These are phyloP conservation scores for Betta splendens DNA, from an alignment of 2,797 vertebrate genomes.

Conservation along the genomic window DNA sequence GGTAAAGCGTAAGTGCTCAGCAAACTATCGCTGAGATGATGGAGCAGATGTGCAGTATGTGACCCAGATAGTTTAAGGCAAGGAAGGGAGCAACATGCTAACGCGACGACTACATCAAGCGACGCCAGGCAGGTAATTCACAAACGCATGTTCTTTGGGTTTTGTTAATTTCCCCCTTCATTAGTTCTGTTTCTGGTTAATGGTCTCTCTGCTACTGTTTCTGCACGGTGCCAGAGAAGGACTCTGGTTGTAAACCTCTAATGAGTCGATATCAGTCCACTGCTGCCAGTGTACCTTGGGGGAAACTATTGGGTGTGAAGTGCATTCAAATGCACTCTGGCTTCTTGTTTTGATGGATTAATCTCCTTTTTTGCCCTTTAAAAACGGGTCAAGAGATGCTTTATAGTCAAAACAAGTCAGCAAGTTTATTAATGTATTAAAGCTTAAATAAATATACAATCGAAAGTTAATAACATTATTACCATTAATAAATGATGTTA, in stretches of 20 bases:
- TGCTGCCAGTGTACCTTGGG: constrained; percentile 37
- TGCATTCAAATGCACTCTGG: constrained; percentile 37
- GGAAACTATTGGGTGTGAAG: constrained; percentile 24
- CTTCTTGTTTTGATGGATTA: constrained; percentile 35
- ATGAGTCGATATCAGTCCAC: constrained; percentile 61
- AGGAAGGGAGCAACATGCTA: constrained; percentile 37
- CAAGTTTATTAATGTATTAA: too few relatives aligned
- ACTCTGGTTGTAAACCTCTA: constrained; percentile 61
- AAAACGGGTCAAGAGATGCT: neutral
- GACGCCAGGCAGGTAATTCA: constrained; percentile 32
- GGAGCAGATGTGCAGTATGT: constrained; percentile 53
- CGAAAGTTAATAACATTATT: too few relatives aligned
- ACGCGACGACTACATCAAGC: constrained; percentile 36
- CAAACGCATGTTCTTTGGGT: constrained; percentile 54
- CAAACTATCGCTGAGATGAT: constrained; percentile 30
- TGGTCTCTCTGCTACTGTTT: constrained; percentile 57
- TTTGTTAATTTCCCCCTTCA: constrained; percentile 76
- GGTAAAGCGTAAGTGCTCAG: constrained; percentile 28
- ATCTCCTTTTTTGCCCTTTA: constrained; percentile 6
- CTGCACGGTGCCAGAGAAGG: constrained; percentile 56
- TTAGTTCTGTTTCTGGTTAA: constrained; percentile 72
- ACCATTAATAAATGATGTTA: too few relatives aligned
- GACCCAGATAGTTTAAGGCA: constrained; percentile 63
- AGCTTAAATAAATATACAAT: too few relatives aligned
- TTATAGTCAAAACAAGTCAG: neutral